Percentiles rank a stretch among this genome's conserved stretches.
Evolutionary conservation across 2,113 vertebrate genomes (phyloP).

Genomic region (Nothocercus nigrocapillus): DNA sequence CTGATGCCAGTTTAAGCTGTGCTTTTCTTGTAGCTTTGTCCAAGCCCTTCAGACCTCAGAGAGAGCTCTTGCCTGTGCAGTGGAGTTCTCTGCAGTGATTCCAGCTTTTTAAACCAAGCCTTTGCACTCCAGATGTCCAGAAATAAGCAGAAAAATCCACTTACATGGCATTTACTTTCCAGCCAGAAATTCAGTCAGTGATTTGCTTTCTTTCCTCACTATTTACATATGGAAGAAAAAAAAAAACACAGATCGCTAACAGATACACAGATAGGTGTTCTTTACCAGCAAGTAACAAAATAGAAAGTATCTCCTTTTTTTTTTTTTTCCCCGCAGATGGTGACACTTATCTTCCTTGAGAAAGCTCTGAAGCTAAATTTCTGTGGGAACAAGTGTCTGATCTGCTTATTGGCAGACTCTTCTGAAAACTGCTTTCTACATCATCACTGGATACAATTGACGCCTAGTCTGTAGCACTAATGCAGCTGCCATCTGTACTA

Average conservation of each 20-base stretch:
- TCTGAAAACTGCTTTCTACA: background rate
- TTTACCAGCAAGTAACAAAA: background rate
- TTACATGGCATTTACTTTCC: background rate
- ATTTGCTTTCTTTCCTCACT: background rate
- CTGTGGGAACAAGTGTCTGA: background rate
- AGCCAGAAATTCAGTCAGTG: background rate
- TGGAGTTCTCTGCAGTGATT: background rate
- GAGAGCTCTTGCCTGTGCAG: background rate
- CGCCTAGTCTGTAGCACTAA: background rate
- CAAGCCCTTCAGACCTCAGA: background rate
- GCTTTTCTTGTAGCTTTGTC: background rate
- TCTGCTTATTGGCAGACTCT: background rate
- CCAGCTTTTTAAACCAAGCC: background rate
- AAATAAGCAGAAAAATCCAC: background rate
- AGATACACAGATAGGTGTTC: too few species aligned
- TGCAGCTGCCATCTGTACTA: background rate
- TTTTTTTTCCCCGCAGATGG: background rate
- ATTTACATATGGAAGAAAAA: background rate
- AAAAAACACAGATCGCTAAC: background rate
- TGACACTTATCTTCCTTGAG: background rate
- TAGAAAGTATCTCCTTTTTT: background rate
- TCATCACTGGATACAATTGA: background rate
- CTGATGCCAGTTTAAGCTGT: background rate
- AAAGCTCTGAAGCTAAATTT: background rate
- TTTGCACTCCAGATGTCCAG: background rate